These are phyloP conservation scores for Timandra comae DNA, from an alignment of 2,888 invertebrate genomes.

Conservation along the genomic window DNA sequence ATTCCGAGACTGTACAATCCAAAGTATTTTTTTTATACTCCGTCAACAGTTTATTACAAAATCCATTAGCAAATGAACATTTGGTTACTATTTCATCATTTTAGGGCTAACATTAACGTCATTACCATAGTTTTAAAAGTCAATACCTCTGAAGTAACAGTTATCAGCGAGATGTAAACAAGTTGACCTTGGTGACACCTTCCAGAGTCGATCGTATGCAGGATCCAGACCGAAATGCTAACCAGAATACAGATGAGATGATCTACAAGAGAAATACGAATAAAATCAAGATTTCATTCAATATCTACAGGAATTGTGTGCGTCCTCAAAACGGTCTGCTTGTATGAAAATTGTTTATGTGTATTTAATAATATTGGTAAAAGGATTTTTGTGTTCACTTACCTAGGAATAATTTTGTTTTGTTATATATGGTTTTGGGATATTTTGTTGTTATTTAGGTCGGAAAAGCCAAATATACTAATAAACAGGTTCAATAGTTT, in stretches of 20 bases:
- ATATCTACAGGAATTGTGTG: slow-evolving; percentile 14
- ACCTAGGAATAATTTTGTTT: too few relatives aligned
- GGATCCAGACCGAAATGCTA: slow-evolving; percentile 32
- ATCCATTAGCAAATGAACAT: too few relatives aligned
- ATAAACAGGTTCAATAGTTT: too few relatives aligned
- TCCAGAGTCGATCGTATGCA: slow-evolving; percentile 14
- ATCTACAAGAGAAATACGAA: slow-evolving; percentile 24
- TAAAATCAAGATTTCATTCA: slow-evolving; percentile 24
- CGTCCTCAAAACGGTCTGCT: slow-evolving; percentile 11
- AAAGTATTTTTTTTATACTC: too few relatives aligned
- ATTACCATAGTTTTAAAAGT: slow-evolving; percentile 57
- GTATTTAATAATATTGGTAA: background rate
- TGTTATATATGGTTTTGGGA: too few relatives aligned
- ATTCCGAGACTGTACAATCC: too few relatives aligned
- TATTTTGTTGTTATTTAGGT: too few relatives aligned
- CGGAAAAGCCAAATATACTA: too few relatives aligned
- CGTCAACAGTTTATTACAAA: too few relatives aligned
- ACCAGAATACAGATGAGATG: slow-evolving; percentile 40
- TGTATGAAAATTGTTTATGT: slow-evolving; percentile 20
- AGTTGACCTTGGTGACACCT: slow-evolving; percentile 49
- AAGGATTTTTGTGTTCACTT: too few relatives aligned
- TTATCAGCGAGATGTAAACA: slow-evolving; percentile 49
- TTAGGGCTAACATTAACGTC: slow-evolving; percentile 36
- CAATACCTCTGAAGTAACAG: slow-evolving; percentile 38
- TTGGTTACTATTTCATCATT: too few relatives aligned